Conservation (phyloP, 2,888 invertebrate genomes). For the Cephus nigrinus region DNA sequence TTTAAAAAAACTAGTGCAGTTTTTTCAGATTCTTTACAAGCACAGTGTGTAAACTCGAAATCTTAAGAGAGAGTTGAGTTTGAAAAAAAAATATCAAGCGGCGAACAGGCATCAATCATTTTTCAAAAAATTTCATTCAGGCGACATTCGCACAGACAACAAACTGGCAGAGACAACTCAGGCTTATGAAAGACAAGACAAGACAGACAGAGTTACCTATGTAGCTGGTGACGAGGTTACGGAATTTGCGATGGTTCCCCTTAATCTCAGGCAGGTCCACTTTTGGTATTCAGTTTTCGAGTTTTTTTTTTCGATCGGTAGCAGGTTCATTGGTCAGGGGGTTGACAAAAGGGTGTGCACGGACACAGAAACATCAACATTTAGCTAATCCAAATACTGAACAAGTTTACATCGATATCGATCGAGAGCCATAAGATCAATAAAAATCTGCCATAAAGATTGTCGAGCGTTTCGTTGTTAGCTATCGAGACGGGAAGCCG, state of each 20-base stretch:
- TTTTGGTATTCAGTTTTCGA: constrained; percentile 66
- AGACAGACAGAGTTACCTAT: constrained; percentile 82
- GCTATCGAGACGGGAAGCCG: not conserved
- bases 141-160: constrained; percentile 29
- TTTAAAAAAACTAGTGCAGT: too few species aligned
- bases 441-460: not conserved
- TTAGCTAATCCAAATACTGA: constrained; percentile 51
- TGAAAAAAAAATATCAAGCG: not conserved
- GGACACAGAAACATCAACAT: constrained; percentile 65
- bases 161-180: constrained; percentile 34
- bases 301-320: constrained; percentile 48
- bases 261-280: constrained; percentile 99
- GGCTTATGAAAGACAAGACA: constrained; percentile 46
- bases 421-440: not conserved
- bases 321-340: constrained; percentile 53
- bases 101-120: not conserved
- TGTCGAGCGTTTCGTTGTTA: not conserved
- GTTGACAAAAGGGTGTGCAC: constrained; percentile 65
- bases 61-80: not conserved
- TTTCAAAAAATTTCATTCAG: not conserved
- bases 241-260: constrained; percentile 99
- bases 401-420: constrained; percentile 14
- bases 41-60: not conserved
- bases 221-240: constrained; percentile 98
- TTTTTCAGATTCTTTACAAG: not conserved